Evolutionary conservation across 1,140 invertebrate species (phyloP).

Genomic region (Zaprionus lachaisei): DNA sequence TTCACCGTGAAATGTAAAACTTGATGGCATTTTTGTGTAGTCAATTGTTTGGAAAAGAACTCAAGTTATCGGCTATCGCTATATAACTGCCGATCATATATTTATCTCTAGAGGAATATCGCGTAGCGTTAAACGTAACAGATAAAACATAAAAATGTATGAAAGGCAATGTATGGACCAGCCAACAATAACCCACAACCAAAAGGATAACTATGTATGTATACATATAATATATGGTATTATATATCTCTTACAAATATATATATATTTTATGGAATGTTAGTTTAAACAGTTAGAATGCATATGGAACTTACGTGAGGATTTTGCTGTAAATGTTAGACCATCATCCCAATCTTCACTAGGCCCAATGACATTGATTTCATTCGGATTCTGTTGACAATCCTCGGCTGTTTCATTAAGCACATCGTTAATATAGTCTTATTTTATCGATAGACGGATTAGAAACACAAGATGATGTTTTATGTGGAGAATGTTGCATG

Average conservation of each 20-base stretch:
- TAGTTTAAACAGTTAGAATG: slow-evolving; percentile 9
- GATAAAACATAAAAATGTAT: slow-evolving; percentile 21
- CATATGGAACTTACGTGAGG: slow-evolving; percentile 89
- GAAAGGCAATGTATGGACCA: slow-evolving; percentile 33
- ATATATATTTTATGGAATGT: background rate
- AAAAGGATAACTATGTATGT: slow-evolving; percentile 15
- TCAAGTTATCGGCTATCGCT: slow-evolving; percentile 53
- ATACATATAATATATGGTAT: slow-evolving; percentile 3
- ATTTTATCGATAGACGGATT: slow-evolving; percentile 30
- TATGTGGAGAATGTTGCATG: slow-evolving; percentile 18
- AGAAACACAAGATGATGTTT: slow-evolving; percentile 7
- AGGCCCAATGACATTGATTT: slow-evolving; percentile 78
- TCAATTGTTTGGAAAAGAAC: slow-evolving; percentile 54
- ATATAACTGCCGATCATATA: slow-evolving; percentile 62
- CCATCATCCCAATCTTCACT: slow-evolving; percentile 92
- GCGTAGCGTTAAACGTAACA: slow-evolving; percentile 6
- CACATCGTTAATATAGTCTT: slow-evolving; percentile 93
- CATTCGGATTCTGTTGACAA: slow-evolving; percentile 74
- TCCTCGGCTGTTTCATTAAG: slow-evolving; percentile 90
- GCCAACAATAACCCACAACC: slow-evolving; percentile 37
- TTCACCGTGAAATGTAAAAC: slow-evolving; percentile 37
- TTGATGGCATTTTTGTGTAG: slow-evolving; percentile 79
- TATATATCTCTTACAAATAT: slow-evolving; percentile 1
- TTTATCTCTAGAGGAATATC: slow-evolving; percentile 28
- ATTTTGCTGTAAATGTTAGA: slow-evolving; percentile 93